phyloP scores from a whole-genome alignment of 2,888 invertebrate species.

The Pediacus dermestoides region DNA sequence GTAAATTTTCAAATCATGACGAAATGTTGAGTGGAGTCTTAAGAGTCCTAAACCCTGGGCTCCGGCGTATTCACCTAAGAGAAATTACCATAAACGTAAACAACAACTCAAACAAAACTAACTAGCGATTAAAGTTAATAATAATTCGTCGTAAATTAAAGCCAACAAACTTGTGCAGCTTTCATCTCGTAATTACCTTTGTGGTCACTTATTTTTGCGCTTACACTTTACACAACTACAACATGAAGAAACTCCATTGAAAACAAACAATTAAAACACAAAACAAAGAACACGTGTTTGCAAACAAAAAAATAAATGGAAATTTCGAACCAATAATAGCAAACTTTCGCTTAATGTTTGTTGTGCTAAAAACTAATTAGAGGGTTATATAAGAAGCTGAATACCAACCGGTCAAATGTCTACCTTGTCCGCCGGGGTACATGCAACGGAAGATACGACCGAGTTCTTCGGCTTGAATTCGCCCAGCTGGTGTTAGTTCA shows the following conservation, averaged over 20 bases:
- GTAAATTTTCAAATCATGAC: constrained; percentile 98
- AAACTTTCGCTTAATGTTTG: too few relatives aligned
- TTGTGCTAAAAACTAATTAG: constrained; percentile 24
- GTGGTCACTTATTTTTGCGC: too few relatives aligned
- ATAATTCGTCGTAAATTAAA: too few relatives aligned
- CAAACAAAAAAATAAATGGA: constrained; percentile 20
- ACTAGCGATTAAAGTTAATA: too few relatives aligned
- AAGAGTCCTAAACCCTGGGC: constrained; percentile 95
- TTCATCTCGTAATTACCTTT: too few relatives aligned
- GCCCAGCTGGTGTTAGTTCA: constrained; percentile 95
- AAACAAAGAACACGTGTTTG: constrained; percentile 16
- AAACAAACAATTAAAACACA: too few relatives aligned
- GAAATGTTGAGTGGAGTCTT: constrained; percentile 94
- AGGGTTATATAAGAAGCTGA: constrained; percentile 38
- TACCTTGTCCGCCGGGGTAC: constrained; percentile 97
- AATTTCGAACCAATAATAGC: constrained; percentile 14
- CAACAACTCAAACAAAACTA: too few relatives aligned
- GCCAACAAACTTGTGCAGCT: too few relatives aligned
- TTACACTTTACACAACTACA: too few relatives aligned
- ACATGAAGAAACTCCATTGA: too few relatives aligned
- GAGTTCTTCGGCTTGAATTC: constrained; percentile 95
- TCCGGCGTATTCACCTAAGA: constrained; percentile 74
- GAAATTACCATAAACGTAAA: too few relatives aligned
- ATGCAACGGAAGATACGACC: constrained; percentile 98
- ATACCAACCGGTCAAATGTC: constrained; percentile 73